Conservation (phyloP, 2,113 vertebrate genomes). For the Osmerus eperlanus region DNA sequence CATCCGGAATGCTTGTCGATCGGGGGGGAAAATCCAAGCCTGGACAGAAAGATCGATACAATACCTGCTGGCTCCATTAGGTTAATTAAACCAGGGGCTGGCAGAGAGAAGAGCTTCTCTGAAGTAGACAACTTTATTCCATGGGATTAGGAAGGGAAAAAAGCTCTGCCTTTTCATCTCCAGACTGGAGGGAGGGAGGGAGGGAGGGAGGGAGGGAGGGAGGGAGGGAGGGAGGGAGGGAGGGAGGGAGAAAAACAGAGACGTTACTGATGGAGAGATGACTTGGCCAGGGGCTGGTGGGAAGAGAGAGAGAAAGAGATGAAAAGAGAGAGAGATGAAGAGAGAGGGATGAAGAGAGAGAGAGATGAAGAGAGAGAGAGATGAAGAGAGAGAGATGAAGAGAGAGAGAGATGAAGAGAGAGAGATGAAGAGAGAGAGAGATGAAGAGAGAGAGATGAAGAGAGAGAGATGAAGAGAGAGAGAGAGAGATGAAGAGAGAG, state of each 20-base stretch:
- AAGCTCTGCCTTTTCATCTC: slow-evolving; percentile 70
- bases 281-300: too few relatives aligned
- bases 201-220: background rate
- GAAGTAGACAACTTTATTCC: slow-evolving; percentile 83
- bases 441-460: slow-evolving; percentile 48
- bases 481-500: slow-evolving; percentile 7
- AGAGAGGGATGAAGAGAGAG: slow-evolving; percentile 55
- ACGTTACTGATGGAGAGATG: too few relatives aligned
- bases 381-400: slow-evolving; percentile 20
- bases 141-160: slow-evolving; percentile 83
- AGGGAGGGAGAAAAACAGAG: background rate
- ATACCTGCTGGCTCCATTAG: slow-evolving; percentile 89
- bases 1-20: slow-evolving; percentile 77
- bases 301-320: slow-evolving; percentile 74
- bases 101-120: slow-evolving; percentile 64
- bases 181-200: slow-evolving; percentile 66
- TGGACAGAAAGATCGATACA: slow-evolving; percentile 83
- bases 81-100: slow-evolving; percentile 82
- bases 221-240: too few relatives aligned
- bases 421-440: slow-evolving; percentile 57
- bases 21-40: slow-evolving; percentile 73
- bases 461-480: background rate
- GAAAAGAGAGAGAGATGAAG: slow-evolving; percentile 68
- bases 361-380: slow-evolving; percentile 66
- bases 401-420: slow-evolving; percentile 22